These are phyloP conservation scores for Nycteola revayana DNA, from an alignment of 2,888 invertebrate genomes.

Conservation along the genomic window DNA sequence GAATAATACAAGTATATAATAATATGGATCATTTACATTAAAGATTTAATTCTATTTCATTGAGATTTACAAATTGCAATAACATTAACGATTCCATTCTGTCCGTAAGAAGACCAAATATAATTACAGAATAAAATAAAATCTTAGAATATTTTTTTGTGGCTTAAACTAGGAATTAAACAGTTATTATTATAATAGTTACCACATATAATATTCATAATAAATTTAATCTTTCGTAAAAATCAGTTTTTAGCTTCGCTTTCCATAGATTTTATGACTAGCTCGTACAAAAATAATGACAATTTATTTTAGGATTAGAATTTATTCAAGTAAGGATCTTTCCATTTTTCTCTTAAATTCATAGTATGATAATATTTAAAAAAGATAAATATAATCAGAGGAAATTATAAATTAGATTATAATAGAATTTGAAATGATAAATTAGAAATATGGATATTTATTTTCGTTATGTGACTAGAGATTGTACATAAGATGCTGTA, in stretches of 20 bases:
- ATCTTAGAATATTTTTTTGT: too few species aligned
- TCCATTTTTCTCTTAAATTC: slow-evolving; percentile 38
- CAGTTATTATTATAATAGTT: background rate
- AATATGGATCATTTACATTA: too few species aligned
- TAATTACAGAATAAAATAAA: too few species aligned
- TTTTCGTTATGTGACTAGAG: slow-evolving; percentile 61
- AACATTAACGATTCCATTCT: too few species aligned
- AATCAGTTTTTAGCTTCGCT: slow-evolving; percentile 25
- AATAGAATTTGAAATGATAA: slow-evolving; percentile 45
- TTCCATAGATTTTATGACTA: slow-evolving; percentile 27
- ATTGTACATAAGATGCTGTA: slow-evolving; percentile 41
- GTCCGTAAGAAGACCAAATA: too few species aligned
- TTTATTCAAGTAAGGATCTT: slow-evolving; percentile 35
- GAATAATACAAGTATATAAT: too few species aligned
- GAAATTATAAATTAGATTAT: slow-evolving; percentile 51
- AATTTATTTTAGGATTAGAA: slow-evolving; percentile 36
- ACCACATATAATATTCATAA: too few species aligned
- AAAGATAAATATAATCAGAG: slow-evolving; percentile 45
- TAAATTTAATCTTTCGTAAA: too few species aligned
- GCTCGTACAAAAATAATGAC: slow-evolving; percentile 32
- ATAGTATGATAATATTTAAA: slow-evolving; percentile 24
- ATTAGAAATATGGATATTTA: slow-evolving; percentile 53
- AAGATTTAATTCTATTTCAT: too few species aligned
- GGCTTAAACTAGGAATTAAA: slow-evolving; percentile 2
- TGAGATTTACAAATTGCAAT: too few species aligned